Base-by-base conservation (phyloP, 1,140 invertebrate species). In the Bombus vancouverensis region DNA sequence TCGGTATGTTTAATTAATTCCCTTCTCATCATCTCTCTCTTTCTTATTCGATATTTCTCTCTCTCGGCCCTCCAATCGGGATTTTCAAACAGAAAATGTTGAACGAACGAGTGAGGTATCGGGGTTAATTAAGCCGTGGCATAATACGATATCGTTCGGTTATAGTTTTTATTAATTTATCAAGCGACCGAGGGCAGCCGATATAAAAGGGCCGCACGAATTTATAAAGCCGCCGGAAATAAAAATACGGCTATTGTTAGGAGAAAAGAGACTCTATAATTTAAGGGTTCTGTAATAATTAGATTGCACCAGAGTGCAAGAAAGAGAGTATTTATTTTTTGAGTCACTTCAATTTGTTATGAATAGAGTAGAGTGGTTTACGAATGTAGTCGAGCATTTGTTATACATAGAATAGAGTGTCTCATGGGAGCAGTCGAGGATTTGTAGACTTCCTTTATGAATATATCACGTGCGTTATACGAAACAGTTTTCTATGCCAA, bases 61-160 rank as follows among this genome's bases (percentile, higher is more conserved):
- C 68, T 25, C 44, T 34, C 53, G 12, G 74, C 13, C 28, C 75
- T 57, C 34, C 75, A 77, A n/a, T 65, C 53, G 53, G 34, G 44
- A 72, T 80, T 85, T 72, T 72, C 39, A 62, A 53, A 72, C 83
- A 47, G 42, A 73, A 85, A 85, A 85, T 85, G 77, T 79, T 70
- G 68, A 79, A 44, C 81, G 72, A 76, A 80, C 77, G 76, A 73
- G 68, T 44, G 76, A 62, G 77, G 76, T 70, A 79, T 57, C 68
- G 68, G 70, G 53, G 77, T 85, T 85, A 85, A 85, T 85, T 85
- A 80, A 85, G 65, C 53, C 70, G 83, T 77, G 83, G 74, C 70
- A 85, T 80, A 85, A 72, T 80, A 44, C 47, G 76, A 79, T 84
- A 79, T 77, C 68, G 68, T 59, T 44, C 25, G 66, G 39, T 79